Percentiles rank a stretch among this genome's conserved stretches.
phyloP scores from a whole-genome alignment of 1,140 invertebrate species.

The Brachionus paranguensis region DNA sequence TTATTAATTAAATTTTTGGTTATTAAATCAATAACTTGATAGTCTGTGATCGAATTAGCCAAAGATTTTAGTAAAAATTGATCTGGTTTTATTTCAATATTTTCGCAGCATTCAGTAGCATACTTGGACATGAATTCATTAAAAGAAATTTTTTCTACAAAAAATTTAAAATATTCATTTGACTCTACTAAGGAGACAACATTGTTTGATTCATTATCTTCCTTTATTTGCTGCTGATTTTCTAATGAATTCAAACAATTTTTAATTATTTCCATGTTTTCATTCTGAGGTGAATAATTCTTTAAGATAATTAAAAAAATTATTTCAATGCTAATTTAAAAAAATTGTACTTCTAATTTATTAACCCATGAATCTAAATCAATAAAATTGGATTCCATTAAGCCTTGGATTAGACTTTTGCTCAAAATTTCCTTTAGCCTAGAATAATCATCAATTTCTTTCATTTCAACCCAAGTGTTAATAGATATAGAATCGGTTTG shows the following conservation, averaged over 20 bases:
- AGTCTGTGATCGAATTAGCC: neutral
- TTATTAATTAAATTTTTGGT: neutral
- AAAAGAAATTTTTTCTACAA: neutral
- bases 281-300: neutral
- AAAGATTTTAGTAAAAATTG: neutral
- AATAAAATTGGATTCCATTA: constrained; percentile 35
- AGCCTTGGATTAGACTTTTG: neutral
- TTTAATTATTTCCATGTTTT: neutral
- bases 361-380: neutral
- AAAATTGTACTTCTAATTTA: neutral
- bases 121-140: neutral
- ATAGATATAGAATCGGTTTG: constrained; percentile 68
- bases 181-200: neutral
- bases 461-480: constrained; percentile 71
- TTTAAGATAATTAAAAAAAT: neutral
- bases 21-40: constrained; percentile 8
- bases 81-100: neutral
- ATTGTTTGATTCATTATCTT: neutral
- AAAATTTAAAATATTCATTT: neutral
- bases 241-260: neutral
- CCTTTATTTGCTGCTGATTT: neutral
- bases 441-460: neutral
- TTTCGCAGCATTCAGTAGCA: neutral
- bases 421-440: neutral
- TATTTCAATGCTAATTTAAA: neutral